Conservation (phyloP, 2,113 vertebrate genomes). For the Calidris pugnax region DNA sequence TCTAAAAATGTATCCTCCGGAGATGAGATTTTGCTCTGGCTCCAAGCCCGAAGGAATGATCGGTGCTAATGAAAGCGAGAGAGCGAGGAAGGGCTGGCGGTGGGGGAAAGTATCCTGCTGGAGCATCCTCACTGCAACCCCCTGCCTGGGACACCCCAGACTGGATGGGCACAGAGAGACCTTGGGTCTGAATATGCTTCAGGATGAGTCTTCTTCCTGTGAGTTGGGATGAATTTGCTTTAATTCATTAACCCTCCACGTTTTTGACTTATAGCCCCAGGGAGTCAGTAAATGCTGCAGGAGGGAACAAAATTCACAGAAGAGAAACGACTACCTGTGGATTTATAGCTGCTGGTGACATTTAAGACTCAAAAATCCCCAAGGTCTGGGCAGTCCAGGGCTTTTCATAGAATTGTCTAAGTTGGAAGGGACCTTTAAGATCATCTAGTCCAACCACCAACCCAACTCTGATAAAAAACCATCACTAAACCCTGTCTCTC, state of each 20-base stretch:
- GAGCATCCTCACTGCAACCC: background rate
- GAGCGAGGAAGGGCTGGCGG: background rate
- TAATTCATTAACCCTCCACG: rapidly evolving
- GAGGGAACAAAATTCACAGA: background rate
- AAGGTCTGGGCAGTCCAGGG: background rate
- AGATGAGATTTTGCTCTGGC: conserved; percentile 22
- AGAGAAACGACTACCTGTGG: background rate
- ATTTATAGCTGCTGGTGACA: background rate
- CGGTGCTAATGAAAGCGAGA: rapidly evolving
- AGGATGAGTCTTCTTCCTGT: background rate
- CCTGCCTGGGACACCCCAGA: background rate
- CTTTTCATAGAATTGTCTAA: background rate
- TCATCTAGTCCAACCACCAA: too few relatives aligned
- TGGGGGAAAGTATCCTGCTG: background rate
- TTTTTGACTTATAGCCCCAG: background rate
- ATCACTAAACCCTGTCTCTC: too few relatives aligned
- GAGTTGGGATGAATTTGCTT: background rate
- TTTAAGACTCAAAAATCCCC: background rate
- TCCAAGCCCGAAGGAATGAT: background rate
- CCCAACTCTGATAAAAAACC: too few relatives aligned
- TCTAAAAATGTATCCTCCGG: conserved; percentile 23
- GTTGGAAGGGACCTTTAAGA: too few relatives aligned
- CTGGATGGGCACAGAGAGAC: rapidly evolving
- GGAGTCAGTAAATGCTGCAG: rapidly evolving
- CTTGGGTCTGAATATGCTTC: rapidly evolving